Evolutionary conservation across 2,888 invertebrate genomes (phyloP), one percentile per base, ranked within the genome.

Genomic region (Ptychoptera contaminata): DNA sequence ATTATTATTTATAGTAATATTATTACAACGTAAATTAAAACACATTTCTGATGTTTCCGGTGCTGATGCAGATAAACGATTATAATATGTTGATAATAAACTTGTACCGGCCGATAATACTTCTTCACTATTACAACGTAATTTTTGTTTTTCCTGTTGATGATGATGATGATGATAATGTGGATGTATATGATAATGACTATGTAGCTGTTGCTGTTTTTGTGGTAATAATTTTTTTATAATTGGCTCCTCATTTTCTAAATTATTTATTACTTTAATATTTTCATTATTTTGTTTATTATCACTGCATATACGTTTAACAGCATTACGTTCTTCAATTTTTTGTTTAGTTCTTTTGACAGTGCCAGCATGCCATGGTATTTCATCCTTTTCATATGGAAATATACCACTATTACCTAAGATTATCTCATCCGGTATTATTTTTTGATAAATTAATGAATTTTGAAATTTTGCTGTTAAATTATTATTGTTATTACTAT

Each of bases 311-410:
- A 58, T 57, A 46, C 62, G 62, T 40, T 63, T 62, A 2, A 59
- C 52, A 38, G 55, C 52, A 5, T 58, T 59, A 43, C 51, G 56
- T 53, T 77, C 76, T 56, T 82, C 81, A 16, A 81, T 63, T 53
- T 77, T 78, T 54, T 77, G 76, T 56, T 78, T 78, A 15, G 78
- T 78, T 51, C 78, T 68, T 56, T 75, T 78, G 1, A 83, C 81
- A 0, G 78, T 80, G 3, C 83, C 79, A 1, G 74, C 71, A 60
- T 73, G 70, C 74, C 77, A 75, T 32, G 77, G 76, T 52, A 76
- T 73, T 48, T 75, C 74, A 53, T 76, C 74, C 50, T 70, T 71
- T 50, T 71, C 69, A 53, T 73, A 75, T 2, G 71, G 68, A 48
- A 72, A 72, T 45, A 70, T 57, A n/a, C 70, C 69, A 49, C 68